Base-by-base conservation (phyloP, 2,888 invertebrate genomes). In the Melanargia galathea region DNA sequence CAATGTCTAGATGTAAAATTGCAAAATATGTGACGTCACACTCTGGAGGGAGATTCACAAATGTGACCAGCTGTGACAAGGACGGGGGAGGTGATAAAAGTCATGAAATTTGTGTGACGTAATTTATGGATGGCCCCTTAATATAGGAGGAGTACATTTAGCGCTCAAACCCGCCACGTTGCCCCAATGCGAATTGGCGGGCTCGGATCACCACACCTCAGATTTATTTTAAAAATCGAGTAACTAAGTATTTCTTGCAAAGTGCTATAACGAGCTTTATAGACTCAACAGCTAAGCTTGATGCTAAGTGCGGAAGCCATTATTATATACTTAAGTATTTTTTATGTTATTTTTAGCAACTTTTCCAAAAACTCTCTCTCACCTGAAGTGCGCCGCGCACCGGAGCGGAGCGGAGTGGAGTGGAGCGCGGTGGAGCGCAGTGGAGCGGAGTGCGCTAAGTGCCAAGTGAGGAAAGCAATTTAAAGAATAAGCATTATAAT, bases 401-500 rank as follows among this genome's bases (percentile, higher is more conserved):
- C n/a, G n/a, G n/a, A n/a, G n/a, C n/a, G 49, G 26, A 46, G 45
- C 11, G 48, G n/a, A n/a, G 16, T 16, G 49, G 1, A 49, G 51
- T 2, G 55, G 40, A 40, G 55, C 16, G 55, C 38, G 48, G 59
- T 60, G 60, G n/a, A n/a, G 16, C 8, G 49, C 1, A 49, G 51
- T 2, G 55, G 40, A 40, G 55, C 16, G 55, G 46, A 54, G 59
- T 60, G 60, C 60, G 58, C 62, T 55, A 63, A 66, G 60, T 64
- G 58, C 62, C 51, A 63, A 66, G 60, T 64, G 65, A 60, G 65
- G 58, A 48, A 49, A 48, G 55, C 63, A 65, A 68, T 69, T 70
- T 65, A 67, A 69, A 64, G 70, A 70, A 70, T 69, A 73, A 77
- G 79, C 81, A 84, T 86, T 82, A 84, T 85, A 87, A 87, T 87